Evolutionary conservation across 2,113 vertebrate species (phyloP).

Genomic region (Steatornis caripensis): DNA sequence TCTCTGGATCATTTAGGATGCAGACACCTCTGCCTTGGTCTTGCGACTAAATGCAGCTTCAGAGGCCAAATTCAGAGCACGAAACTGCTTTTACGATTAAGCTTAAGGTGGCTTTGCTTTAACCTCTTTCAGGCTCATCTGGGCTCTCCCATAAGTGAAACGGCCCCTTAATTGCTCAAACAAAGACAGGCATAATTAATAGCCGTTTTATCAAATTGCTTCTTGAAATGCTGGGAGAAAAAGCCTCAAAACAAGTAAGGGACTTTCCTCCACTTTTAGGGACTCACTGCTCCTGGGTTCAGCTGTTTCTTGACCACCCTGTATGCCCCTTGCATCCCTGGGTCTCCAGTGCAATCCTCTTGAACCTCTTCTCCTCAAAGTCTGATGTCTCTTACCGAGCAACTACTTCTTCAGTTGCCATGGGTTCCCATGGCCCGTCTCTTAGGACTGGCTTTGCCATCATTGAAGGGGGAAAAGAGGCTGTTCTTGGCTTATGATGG

Average conservation of each 20-base stretch:
- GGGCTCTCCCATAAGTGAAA: constrained; percentile 29
- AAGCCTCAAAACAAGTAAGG: neutral
- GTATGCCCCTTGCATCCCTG: neutral
- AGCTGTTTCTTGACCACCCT: neutral
- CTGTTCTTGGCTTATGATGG: neutral
- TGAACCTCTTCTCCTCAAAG: neutral
- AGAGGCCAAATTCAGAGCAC: constrained; percentile 41
- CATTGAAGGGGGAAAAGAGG: neutral
- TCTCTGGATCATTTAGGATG: neutral
- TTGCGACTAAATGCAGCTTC: constrained; percentile 21
- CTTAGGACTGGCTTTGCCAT: neutral
- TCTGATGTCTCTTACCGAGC: neutral
- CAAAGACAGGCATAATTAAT: constrained; percentile 37
- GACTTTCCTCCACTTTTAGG: neutral
- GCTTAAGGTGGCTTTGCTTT: constrained; percentile 37
- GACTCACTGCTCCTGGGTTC: neutral
- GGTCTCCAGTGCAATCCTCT: rapidly evolving
- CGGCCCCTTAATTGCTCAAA: constrained; percentile 11
- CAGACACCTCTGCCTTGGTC: constrained; percentile 3
- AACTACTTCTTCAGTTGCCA: neutral
- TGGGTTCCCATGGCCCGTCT: neutral
- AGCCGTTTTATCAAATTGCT: neutral
- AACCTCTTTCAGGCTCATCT: constrained; percentile 46
- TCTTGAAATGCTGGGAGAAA: neutral
- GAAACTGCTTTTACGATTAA: constrained; percentile 51